Evolutionary conservation across 2,888 invertebrate species (phyloP).

Genomic region (Acanthosoma haemorrhoidale): DNA sequence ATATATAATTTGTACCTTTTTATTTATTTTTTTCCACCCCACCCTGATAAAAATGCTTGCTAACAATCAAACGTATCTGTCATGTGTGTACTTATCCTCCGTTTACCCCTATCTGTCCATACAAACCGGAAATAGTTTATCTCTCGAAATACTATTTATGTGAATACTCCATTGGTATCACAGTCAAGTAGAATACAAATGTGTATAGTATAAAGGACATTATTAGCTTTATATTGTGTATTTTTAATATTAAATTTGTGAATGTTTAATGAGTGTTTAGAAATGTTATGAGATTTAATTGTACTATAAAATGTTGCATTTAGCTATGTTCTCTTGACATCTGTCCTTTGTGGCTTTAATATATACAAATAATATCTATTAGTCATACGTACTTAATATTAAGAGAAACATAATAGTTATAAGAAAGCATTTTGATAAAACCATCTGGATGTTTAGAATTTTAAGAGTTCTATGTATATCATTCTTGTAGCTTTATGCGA

Average conservation of each 20-base stretch:
- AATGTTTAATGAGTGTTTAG: slow-evolving; percentile 21
- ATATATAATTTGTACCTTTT: slow-evolving; percentile 18
- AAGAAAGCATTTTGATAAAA: not conserved
- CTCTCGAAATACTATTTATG: slow-evolving; percentile 5
- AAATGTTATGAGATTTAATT: slow-evolving; percentile 3
- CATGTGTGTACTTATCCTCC: slow-evolving; percentile 28
- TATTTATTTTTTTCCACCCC: slow-evolving; percentile 5
- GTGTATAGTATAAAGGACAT: slow-evolving; percentile 9
- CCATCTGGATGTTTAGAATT: not conserved
- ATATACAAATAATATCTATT: not conserved
- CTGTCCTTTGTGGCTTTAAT: slow-evolving; percentile 27
- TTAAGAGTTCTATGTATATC: not conserved
- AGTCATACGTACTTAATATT: not conserved
- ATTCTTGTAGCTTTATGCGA: slow-evolving; percentile 18
- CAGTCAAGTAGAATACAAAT: not conserved
- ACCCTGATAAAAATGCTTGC: slow-evolving; percentile 27
- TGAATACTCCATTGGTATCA: slow-evolving; percentile 2
- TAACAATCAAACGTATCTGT: slow-evolving; percentile 38
- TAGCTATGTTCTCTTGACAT: slow-evolving; percentile 22
- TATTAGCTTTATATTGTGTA: slow-evolving; percentile 23
- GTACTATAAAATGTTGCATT: slow-evolving; percentile 28
- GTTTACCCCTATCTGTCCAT: not conserved
- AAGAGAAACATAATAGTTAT: not conserved
- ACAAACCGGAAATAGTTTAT: not conserved
- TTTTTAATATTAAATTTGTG: slow-evolving; percentile 20